These are phyloP conservation scores for Ceyx melanurus DNA, from an alignment of 2,113 vertebrate species.

Conservation along the genomic window DNA sequence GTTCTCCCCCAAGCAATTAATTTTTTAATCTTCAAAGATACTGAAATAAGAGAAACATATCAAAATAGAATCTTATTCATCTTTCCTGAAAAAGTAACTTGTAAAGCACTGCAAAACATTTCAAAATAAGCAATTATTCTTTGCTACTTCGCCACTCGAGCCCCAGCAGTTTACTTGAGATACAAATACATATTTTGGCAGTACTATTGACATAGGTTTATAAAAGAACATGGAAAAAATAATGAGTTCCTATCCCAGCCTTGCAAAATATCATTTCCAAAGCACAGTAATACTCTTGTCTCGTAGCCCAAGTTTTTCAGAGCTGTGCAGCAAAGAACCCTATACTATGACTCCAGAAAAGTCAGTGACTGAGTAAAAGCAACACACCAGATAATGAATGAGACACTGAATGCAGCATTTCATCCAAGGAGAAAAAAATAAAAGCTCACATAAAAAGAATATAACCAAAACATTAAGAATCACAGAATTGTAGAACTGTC, in stretches of 20 bases:
- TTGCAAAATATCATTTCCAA: neutral
- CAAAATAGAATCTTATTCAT: slow-evolving; percentile 41
- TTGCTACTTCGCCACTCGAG: slow-evolving; percentile 23
- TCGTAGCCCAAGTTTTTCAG: neutral
- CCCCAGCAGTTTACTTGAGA: neutral
- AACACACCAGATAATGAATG: neutral
- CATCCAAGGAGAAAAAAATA: neutral
- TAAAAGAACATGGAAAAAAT: slow-evolving; percentile 37
- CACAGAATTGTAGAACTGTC: too few relatives aligned
- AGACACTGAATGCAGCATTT: neutral
- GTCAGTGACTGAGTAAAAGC: neutral
- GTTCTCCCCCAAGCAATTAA: neutral
- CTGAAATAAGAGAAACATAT: slow-evolving; percentile 21
- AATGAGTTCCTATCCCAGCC: neutral
- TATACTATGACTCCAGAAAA: neutral
- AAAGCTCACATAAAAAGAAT: neutral
- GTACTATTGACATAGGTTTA: neutral
- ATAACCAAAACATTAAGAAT: neutral
- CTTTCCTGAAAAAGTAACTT: slow-evolving; percentile 29
- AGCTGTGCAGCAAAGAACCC: neutral
- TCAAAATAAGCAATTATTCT: slow-evolving; percentile 55
- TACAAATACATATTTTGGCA: slow-evolving; percentile 28
- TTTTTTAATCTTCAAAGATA: slow-evolving; percentile 45
- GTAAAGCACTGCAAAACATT: slow-evolving; percentile 22
- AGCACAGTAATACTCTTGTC: slow-evolving; percentile 48